Base-by-base conservation (phyloP, 64 coral and sea anemone genomes). In the Orbicella faveolata region DNA sequence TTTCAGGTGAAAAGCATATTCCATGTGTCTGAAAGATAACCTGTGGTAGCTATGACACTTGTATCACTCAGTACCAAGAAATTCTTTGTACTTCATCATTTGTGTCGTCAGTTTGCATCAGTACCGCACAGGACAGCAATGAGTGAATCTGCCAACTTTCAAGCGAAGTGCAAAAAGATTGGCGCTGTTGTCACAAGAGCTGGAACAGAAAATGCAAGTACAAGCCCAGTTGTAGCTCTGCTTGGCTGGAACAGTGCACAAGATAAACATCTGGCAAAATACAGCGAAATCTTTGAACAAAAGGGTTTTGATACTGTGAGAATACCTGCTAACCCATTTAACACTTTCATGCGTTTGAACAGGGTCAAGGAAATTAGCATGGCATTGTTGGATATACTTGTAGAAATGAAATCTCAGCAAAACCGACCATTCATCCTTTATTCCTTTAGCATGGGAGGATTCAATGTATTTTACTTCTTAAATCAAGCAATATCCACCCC, bases 201-300 rank as follows among this genome's bases (percentile, higher is more conserved):
- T 17, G 82, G 34, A 53, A 33, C 65, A 73, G 23, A 51, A 21
- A 82, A 17, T 15, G 7, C 64, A 52, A 85, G 41, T 41, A 51
- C 36, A 70, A 72, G 41, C 21, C 82, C 82, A 23, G 52, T 85
- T 73, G 82, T 85, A 6, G 64, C 65, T 52, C 10, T 85, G n/a
- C 82, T 85, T 52, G 82, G 82, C 64, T 85, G 82, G 82, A 85
- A 85, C 36, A 85, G 82, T 85, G 82, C 82, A n/a, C 82, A 72
- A 34, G 82, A 85, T n/a, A 85, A 85, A 15, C 82, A 85, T 21
- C 23, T 85, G 63, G 82, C 63, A 52, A 85, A 85, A 25, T 85
- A 85, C 65, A 85, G 82, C 33, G 82, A 85, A 85, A 85, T 85
- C 25, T 85, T 53, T 73, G 82, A 85, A 85, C 48, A 72, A 3